A percentile compares a stretch with the other conserved stretches of the same genome.
Conservation (phyloP, 2,113 vertebrate species). For the Ctenodactylus gundi region DNA sequence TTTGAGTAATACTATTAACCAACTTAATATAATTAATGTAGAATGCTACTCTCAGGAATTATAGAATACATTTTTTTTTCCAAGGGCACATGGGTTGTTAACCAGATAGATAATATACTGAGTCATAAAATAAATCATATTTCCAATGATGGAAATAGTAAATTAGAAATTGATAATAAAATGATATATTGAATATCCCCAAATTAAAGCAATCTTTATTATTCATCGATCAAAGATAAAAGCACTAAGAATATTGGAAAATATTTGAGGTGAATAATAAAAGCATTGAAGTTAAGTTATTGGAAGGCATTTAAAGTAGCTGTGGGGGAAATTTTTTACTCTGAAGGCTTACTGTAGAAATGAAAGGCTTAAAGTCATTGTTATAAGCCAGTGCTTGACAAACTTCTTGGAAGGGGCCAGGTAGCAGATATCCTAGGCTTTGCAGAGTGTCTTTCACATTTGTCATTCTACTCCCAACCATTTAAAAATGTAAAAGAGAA, state of each 20-base stretch:
- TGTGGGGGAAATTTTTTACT: background rate
- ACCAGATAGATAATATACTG: background rate
- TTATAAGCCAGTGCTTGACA: background rate
- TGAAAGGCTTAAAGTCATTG: slow-evolving; percentile 2
- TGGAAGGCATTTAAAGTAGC: background rate
- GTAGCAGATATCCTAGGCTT: slow-evolving; percentile 39
- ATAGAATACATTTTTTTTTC: background rate
- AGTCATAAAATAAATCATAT: background rate
- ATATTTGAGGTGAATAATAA: slow-evolving; percentile 22
- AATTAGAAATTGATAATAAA: slow-evolving; percentile 28
- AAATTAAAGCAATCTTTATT: background rate
- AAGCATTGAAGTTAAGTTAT: background rate
- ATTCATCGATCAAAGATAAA: background rate
- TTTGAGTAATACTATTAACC: background rate
- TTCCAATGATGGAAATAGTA: slow-evolving; percentile 25
- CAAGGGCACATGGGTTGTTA: background rate
- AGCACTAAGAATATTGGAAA: slow-evolving; percentile 24
- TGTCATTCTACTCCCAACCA: background rate
- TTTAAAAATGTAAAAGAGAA: slow-evolving; percentile 20
- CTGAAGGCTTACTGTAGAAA: slow-evolving; percentile 16
- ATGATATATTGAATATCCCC: background rate
- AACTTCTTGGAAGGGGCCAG: background rate
- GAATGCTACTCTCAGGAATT: background rate
- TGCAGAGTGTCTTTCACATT: background rate
- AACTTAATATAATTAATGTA: background rate